Evolutionary conservation across 2,888 invertebrate species (phyloP).

Genomic region (Deroplatys truncata): DNA sequence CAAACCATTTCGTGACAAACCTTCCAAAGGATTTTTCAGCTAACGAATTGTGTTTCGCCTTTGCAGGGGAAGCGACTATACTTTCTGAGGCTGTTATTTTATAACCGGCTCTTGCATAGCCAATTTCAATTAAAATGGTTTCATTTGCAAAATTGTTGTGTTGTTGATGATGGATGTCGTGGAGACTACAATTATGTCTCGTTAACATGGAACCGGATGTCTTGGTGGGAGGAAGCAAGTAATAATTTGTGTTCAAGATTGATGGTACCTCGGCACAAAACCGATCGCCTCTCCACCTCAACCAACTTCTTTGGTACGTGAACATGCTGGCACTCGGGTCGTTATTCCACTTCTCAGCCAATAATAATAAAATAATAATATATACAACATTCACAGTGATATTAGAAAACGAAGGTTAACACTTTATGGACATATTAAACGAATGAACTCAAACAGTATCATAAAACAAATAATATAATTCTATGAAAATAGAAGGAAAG

Average conservation of each 20-base stretch:
- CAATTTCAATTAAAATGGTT: not conserved
- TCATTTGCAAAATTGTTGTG: not conserved
- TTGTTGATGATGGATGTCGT: not conserved
- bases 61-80: not conserved
- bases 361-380: too few relatives aligned
- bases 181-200: not conserved
- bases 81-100: not conserved
- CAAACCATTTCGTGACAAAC: too few relatives aligned
- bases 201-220: not conserved
- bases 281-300: not conserved
- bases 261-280: not conserved
- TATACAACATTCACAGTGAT: too few relatives aligned
- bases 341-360: too few relatives aligned
- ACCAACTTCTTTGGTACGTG: too few relatives aligned
- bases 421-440: too few relatives aligned
- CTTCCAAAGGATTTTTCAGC: too few relatives aligned
- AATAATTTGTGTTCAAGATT: not conserved
- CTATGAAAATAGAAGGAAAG: too few relatives aligned
- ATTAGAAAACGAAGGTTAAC: too few relatives aligned
- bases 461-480: too few relatives aligned
- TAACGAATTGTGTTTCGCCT: not conserved
- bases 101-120: not conserved
- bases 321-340: too few relatives aligned
- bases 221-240: not conserved
- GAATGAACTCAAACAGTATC: too few relatives aligned